phyloP scores from a whole-genome alignment of 2,888 invertebrate genomes.

The Ptychoptera contaminata region DNA sequence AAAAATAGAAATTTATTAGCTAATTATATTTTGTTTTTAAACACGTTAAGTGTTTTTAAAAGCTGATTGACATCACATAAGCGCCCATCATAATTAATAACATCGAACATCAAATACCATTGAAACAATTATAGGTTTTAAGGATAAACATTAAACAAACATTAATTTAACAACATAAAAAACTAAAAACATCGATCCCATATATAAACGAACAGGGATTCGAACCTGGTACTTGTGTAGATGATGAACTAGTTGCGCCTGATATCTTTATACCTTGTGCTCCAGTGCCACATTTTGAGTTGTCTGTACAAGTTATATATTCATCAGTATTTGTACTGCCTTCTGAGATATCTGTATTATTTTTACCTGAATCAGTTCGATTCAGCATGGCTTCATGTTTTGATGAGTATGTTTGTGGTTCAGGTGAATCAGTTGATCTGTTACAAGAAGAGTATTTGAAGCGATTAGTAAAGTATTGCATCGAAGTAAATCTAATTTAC shows the following conservation, averaged over 20 bases:
- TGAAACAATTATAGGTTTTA: not conserved
- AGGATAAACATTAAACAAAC: not conserved
- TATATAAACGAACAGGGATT: constrained; percentile 6
- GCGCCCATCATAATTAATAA: not conserved
- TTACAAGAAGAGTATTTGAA: constrained; percentile 5
- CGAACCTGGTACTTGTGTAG: constrained; percentile 34
- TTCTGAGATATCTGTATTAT: constrained; percentile 70
- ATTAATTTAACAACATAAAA: constrained; percentile 6
- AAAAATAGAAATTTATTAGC: too few species aligned
- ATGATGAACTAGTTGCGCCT: constrained; percentile 27
- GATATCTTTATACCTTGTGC: constrained; percentile 34
- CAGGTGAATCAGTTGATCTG: constrained; percentile 24
- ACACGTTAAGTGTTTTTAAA: not conserved
- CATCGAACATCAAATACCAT: constrained; percentile 27
- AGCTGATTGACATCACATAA: not conserved
- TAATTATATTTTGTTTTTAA: too few species aligned
- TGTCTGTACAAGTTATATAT: constrained; percentile 74
- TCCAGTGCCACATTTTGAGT: constrained; percentile 35
- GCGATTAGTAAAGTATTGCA: not conserved
- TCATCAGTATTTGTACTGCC: constrained; percentile 73
- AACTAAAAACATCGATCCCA: constrained; percentile 4
- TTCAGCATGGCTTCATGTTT: constrained; percentile 38
- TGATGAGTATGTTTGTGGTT: constrained; percentile 14
- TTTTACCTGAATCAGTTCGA: constrained; percentile 55
- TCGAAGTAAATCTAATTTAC: constrained; percentile 1